These are phyloP conservation scores for Drosophila mayaguana DNA, from an alignment of 2,888 invertebrate genomes.

Conservation along the genomic window DNA sequence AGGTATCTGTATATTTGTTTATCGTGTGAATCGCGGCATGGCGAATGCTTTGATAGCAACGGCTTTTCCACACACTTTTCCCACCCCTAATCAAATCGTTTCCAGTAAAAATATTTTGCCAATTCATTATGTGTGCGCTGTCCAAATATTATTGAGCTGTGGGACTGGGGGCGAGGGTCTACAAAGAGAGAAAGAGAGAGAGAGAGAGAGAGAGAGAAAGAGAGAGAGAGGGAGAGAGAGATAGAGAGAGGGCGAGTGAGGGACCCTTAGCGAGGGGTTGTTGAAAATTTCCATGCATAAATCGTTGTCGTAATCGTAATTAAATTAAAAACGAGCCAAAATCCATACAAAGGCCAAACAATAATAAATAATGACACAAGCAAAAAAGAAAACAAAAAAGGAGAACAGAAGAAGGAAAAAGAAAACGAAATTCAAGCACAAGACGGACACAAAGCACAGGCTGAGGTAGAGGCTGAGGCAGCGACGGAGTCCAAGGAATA, in stretches of 20 bases:
- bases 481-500: slow-evolving; percentile 12
- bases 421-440: slow-evolving; percentile 37
- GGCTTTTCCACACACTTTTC: slow-evolving; percentile 21
- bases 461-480: slow-evolving; percentile 6
- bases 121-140: slow-evolving; percentile 69
- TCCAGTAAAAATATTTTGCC: slow-evolving; percentile 59
- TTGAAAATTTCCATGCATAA: slow-evolving; percentile 71
- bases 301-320: slow-evolving; percentile 68
- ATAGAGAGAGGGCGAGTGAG: neutral
- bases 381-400: slow-evolving; percentile 10
- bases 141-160: slow-evolving; percentile 73
- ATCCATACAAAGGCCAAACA: slow-evolving; percentile 67
- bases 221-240: neutral
- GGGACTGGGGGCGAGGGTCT: neutral
- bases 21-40: slow-evolving; percentile 53
- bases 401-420: slow-evolving; percentile 5
- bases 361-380: slow-evolving; percentile 74
- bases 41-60: slow-evolving; percentile 24
- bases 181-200: neutral
- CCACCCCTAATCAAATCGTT: slow-evolving; percentile 45
- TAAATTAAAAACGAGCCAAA: slow-evolving; percentile 68
- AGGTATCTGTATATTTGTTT: slow-evolving; percentile 11
- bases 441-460: slow-evolving; percentile 40
- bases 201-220: neutral
- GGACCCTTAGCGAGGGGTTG: slow-evolving; percentile 36